phyloP scores from a whole-genome alignment of 2,113 vertebrate genomes.

The Phasianus colchicus region DNA sequence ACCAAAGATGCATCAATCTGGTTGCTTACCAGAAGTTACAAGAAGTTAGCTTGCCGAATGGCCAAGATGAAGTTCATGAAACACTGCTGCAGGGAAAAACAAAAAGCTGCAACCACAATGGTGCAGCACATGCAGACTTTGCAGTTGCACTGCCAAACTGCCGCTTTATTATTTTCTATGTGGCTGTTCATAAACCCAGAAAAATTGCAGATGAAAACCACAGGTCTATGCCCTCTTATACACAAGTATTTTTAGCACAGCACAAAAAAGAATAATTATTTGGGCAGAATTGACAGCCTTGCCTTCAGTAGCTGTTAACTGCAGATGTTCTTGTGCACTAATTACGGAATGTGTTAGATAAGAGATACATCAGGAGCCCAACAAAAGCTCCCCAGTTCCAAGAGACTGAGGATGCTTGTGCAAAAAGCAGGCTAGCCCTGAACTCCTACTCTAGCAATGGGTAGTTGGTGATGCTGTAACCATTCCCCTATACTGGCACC shows the following conservation, averaged over 20 bases:
- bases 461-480: neutral
- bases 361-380: fast-evolving
- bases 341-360: neutral
- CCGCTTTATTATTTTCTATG: neutral
- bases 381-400: neutral
- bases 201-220: neutral
- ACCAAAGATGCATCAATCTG: neutral
- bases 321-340: neutral
- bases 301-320: neutral
- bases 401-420: neutral
- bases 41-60: neutral
- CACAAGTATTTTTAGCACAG: neutral
- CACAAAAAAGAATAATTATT: neutral
- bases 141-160: neutral
- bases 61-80: neutral
- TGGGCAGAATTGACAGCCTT: neutral
- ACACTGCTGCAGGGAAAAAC: neutral
- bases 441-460: neutral
- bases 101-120: neutral
- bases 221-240: neutral
- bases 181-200: neutral
- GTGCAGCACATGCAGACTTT: neutral
- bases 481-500: neutral
- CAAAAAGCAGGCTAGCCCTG: neutral
- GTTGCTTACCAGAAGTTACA: neutral